Conservation (phyloP, 2,113 vertebrate genomes). For the Petroica traversi region DNA sequence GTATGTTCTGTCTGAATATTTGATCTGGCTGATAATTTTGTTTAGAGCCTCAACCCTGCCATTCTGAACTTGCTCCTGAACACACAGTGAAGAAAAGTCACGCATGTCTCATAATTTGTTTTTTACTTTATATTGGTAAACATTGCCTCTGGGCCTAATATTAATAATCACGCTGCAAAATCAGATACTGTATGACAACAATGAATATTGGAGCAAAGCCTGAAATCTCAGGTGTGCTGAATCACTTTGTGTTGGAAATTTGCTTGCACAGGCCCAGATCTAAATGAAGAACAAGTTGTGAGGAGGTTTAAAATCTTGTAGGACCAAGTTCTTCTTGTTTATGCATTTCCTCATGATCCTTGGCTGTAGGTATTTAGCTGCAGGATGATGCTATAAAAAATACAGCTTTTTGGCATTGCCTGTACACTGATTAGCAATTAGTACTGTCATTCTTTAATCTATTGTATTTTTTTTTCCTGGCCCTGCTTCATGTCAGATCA, state of each 20-base stretch:
- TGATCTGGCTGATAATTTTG: neutral
- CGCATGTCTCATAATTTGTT: neutral
- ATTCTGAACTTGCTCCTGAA: neutral
- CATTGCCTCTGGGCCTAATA: neutral
- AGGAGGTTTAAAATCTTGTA: neutral
- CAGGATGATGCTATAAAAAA: neutral
- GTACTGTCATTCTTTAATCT: neutral
- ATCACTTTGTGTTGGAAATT: neutral
- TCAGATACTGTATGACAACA: neutral
- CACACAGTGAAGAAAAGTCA: neutral
- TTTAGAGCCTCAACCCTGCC: neutral
- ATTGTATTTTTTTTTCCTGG: neutral
- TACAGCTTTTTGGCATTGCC: neutral
- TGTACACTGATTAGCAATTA: neutral
- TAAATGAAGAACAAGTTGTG: neutral
- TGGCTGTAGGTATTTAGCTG: neutral
- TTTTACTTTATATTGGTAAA: neutral
- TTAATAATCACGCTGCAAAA: neutral
- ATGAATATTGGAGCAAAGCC: neutral
- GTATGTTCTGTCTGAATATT: neutral
- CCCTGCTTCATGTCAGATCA: neutral
- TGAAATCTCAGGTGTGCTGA: neutral
- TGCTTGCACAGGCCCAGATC: neutral
- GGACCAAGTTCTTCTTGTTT: neutral
- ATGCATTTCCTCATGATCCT: neutral